These are phyloP conservation scores for Pachydiplax longipennis DNA, from an alignment of 2,888 invertebrate genomes.

Conservation along the genomic window DNA sequence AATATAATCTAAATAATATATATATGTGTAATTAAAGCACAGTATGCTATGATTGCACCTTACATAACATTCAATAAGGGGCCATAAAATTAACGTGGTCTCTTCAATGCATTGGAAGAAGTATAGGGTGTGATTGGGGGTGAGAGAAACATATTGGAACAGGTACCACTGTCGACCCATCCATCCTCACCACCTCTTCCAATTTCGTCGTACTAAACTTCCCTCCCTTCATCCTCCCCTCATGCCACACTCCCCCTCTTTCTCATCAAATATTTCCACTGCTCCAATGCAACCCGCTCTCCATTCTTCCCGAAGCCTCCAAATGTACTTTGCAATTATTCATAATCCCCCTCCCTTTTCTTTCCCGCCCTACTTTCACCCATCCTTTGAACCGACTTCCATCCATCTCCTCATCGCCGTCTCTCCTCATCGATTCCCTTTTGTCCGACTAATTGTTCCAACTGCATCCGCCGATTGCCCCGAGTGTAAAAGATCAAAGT, in stretches of 20 bases:
- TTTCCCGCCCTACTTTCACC: neutral
- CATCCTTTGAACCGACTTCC: neutral
- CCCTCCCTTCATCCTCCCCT: neutral
- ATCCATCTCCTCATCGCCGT: neutral
- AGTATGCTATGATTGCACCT: no score
- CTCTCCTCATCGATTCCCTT: neutral
- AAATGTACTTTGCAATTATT: conserved; percentile 18
- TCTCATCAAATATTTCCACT: conserved; percentile 21
- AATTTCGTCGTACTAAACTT: neutral
- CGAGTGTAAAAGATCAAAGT: no score
- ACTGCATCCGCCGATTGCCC: no score
- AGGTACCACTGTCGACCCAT: neutral
- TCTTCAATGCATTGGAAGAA: neutral
- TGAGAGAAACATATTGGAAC: neutral
- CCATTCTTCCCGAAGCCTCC: neutral
- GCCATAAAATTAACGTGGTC: no score
- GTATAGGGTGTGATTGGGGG: neutral
- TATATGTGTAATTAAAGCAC: no score
- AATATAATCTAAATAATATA: no score
- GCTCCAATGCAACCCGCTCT: neutral
- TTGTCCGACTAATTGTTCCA: neutral
- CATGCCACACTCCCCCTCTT: neutral
- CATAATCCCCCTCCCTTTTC: neutral
- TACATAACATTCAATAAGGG: no score
- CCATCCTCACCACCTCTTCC: neutral